Percentiles rank a stretch among this genome's conserved stretches.
phyloP scores from a whole-genome alignment of 2,797 vertebrate species.

The Sitta carolinensis region DNA sequence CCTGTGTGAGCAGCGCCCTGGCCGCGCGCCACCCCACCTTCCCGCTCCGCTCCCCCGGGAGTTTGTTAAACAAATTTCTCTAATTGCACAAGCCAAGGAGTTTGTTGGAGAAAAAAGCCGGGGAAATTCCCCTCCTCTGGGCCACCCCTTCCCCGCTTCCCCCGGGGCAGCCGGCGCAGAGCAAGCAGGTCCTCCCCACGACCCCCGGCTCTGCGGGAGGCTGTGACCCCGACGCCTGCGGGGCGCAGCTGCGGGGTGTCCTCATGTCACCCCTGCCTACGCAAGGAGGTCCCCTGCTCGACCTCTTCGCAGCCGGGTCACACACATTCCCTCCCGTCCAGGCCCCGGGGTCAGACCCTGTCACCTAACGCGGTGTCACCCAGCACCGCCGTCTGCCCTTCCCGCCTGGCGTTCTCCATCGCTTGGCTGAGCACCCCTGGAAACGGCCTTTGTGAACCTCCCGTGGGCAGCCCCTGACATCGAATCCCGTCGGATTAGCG shows the following conservation, averaged over 20 bases:
- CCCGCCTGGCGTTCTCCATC: background rate
- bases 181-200: background rate
- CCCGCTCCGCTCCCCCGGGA: slow-evolving; percentile 47
- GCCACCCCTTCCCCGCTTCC: slow-evolving; percentile 40
- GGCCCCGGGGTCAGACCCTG: background rate
- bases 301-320: background rate
- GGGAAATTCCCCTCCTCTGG: slow-evolving; percentile 57
- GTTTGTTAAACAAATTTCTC: slow-evolving; percentile 67
- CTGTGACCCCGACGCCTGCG: background rate
- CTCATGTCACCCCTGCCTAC: slow-evolving; percentile 24
- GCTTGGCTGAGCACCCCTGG: background rate
- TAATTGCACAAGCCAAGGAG: slow-evolving; percentile 55
- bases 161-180: background rate
- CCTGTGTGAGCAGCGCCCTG: slow-evolving; percentile 55
- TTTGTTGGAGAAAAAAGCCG: slow-evolving; percentile 16
- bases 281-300: background rate
- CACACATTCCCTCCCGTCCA: background rate
- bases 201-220: background rate
- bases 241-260: slow-evolving; percentile 37
- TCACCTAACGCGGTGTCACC: background rate
- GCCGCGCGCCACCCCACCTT: slow-evolving; percentile 27
- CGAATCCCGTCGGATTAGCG: slow-evolving; percentile 21
- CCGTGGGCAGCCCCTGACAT: slow-evolving; percentile 9
- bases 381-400: background rate
- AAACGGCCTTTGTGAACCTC: background rate